Conservation (phyloP, 2,113 vertebrate genomes). For the Taurulus bubalis region DNA sequence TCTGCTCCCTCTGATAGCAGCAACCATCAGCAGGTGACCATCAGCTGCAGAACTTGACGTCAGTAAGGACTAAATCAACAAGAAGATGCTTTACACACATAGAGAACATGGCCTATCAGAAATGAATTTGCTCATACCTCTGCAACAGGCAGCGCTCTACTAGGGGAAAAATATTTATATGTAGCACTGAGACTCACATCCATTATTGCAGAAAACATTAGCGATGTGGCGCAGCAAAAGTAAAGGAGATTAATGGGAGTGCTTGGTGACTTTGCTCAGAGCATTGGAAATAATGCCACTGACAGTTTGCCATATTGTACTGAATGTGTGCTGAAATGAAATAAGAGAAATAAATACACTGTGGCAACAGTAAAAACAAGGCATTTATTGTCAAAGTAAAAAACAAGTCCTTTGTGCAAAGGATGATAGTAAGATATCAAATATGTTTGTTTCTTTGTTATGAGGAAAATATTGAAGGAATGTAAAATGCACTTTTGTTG, state of each 20-base stretch:
- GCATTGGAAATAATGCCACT: constrained; percentile 26
- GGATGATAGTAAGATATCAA: constrained; percentile 29
- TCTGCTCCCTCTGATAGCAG: constrained; percentile 84
- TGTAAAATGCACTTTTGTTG: constrained; percentile 58
- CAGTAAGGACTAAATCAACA: constrained; percentile 49
- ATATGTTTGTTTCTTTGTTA: constrained; percentile 45
- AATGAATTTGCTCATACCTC: constrained; percentile 57
- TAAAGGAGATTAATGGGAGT: constrained; percentile 13
- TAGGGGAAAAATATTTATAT: constrained; percentile 35
- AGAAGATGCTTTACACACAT: constrained; percentile 65
- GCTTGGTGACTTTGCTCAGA: constrained; percentile 38
- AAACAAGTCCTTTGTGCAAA: constrained; percentile 36
- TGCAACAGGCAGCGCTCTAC: constrained; percentile 57
- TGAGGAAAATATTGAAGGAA: constrained; percentile 39
- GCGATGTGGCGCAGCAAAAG: constrained; percentile 23
- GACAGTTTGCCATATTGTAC: constrained; percentile 37
- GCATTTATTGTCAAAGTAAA: constrained; percentile 29
- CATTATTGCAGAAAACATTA: constrained; percentile 64
- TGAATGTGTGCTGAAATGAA: constrained; percentile 55
- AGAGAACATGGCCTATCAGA: constrained; percentile 62
- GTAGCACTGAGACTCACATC: constrained; percentile 54
- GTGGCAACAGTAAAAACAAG: constrained; percentile 15
- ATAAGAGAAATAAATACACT: constrained; percentile 23
- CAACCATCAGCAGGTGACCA: constrained; percentile 92
- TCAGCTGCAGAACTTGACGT: constrained; percentile 27